Evolutionary conservation across 2,797 vertebrate species (phyloP).

Genomic region (Moxostoma hubbsi): DNA sequence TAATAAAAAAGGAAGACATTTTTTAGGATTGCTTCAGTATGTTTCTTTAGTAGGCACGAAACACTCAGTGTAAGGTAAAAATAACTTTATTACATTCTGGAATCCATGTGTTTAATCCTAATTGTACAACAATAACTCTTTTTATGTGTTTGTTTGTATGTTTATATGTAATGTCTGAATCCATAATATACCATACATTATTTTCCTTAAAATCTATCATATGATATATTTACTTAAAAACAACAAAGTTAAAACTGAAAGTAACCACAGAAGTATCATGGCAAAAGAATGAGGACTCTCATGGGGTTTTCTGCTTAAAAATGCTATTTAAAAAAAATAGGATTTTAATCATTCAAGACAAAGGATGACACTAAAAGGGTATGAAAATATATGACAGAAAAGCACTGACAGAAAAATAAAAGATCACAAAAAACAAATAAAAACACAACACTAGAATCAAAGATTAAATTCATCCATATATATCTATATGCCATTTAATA

Average conservation of each 20-base stretch:
- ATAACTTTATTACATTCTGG: constrained; percentile 84
- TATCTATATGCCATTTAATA: constrained; percentile 46
- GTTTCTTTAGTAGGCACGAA: not conserved
- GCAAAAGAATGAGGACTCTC: constrained; percentile 73
- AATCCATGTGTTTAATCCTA: constrained; percentile 78
- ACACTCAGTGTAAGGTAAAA: constrained; percentile 71
- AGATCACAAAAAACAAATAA: constrained; percentile 68
- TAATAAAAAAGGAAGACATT: no score
- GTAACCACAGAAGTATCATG: constrained; percentile 67
- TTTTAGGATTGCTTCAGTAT: not conserved
- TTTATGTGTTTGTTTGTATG: constrained; percentile 67
- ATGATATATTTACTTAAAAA: constrained; percentile 69
- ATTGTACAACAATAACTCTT: constrained; percentile 79
- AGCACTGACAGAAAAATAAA: constrained; percentile 70
- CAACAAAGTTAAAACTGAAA: constrained; percentile 74
- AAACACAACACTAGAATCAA: constrained; percentile 75
- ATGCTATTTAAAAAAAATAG: constrained; percentile 86
- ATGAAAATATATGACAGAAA: constrained; percentile 65
- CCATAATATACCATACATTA: constrained; percentile 84
- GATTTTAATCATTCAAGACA: constrained; percentile 89
- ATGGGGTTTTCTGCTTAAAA: constrained; percentile 75
- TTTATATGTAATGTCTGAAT: constrained; percentile 66
- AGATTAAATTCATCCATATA: constrained; percentile 71
- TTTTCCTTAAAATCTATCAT: constrained; percentile 81
- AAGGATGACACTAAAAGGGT: constrained; percentile 70